phyloP scores from a whole-genome alignment of 92 coral and sea anemone genomes.

The Paragorgia papillata region DNA sequence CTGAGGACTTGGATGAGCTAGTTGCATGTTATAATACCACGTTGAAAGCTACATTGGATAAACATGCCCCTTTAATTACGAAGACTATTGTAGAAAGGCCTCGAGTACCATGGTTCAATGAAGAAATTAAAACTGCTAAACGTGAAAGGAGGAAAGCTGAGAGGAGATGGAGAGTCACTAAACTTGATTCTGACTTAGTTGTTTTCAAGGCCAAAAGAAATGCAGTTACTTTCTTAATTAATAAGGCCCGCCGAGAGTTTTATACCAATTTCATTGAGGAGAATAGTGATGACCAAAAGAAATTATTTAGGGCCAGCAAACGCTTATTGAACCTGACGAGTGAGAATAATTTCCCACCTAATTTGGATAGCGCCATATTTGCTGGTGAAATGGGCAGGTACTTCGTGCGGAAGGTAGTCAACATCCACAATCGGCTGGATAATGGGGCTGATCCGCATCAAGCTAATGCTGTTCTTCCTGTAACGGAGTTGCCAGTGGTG shows the following conservation, averaged over 20 bases:
- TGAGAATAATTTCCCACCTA: neutral
- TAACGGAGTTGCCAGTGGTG: neutral
- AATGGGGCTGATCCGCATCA: too few species aligned
- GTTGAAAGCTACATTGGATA: conserved; percentile 44
- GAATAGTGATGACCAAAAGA: neutral
- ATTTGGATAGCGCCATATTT: neutral
- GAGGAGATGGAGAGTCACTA: conserved; percentile 57
- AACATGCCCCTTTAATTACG: conserved; percentile 41
- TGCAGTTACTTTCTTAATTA: neutral
- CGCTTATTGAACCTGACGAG: neutral
- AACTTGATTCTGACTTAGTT: too few species aligned
- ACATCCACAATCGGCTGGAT: neutral
- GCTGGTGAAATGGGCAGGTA: conserved; percentile 16
- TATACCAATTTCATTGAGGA: neutral
- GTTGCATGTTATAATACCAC: conserved; percentile 51
- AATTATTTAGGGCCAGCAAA: neutral
- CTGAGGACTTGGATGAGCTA: conserved; percentile 38
- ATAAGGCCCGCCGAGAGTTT: neutral
- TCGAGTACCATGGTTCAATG: conserved; percentile 54
- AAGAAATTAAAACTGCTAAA: conserved; percentile 40
- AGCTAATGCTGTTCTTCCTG: too few species aligned
- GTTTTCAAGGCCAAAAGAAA: too few species aligned
- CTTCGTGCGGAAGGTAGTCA: neutral
- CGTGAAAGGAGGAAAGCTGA: conserved; percentile 59
- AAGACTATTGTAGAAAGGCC: conserved; percentile 49